Evolutionary conservation across 2,888 invertebrate species (phyloP).

Genomic region (Phengaris alcon): DNA sequence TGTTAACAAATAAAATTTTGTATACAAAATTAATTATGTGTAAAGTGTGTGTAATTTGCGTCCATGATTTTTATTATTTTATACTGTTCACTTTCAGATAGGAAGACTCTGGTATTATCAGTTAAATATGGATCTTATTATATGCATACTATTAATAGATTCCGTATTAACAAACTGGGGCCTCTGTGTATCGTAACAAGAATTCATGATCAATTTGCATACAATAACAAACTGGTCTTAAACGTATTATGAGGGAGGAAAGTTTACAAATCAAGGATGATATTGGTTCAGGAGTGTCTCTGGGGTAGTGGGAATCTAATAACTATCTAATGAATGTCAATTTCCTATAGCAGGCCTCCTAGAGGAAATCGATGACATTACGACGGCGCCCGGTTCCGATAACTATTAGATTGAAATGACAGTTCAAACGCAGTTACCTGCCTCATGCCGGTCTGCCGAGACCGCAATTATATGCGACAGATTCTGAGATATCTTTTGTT

Average conservation of each 20-base stretch:
- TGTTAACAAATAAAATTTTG: slow-evolving; percentile 30
- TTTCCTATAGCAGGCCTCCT: slow-evolving; percentile 48
- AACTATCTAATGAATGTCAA: slow-evolving; percentile 53
- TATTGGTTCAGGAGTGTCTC: slow-evolving; percentile 37
- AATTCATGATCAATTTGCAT: slow-evolving; percentile 9
- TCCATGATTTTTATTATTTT: neutral
- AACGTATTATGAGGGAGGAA: slow-evolving; percentile 13
- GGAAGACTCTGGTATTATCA: no score
- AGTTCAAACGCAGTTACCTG: slow-evolving; percentile 38
- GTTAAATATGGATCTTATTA: neutral
- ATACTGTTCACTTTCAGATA: no score
- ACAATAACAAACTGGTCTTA: slow-evolving; percentile 7
- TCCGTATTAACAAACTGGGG: neutral
- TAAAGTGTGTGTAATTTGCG: neutral
- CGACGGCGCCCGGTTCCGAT: slow-evolving; percentile 43
- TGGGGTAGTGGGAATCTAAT: slow-evolving; percentile 36
- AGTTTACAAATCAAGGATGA: slow-evolving; percentile 34
- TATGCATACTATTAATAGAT: neutral
- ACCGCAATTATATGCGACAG: neutral
- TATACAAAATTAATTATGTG: neutral
- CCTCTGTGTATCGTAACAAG: neutral
- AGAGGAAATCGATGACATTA: slow-evolving; percentile 42
- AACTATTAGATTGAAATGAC: slow-evolving; percentile 48
- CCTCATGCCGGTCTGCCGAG: neutral
- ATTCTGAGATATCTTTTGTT: neutral